These are phyloP conservation scores for Dicyrtomina minuta DNA, from an alignment of 2,888 invertebrate species.

Conservation along the genomic window DNA sequence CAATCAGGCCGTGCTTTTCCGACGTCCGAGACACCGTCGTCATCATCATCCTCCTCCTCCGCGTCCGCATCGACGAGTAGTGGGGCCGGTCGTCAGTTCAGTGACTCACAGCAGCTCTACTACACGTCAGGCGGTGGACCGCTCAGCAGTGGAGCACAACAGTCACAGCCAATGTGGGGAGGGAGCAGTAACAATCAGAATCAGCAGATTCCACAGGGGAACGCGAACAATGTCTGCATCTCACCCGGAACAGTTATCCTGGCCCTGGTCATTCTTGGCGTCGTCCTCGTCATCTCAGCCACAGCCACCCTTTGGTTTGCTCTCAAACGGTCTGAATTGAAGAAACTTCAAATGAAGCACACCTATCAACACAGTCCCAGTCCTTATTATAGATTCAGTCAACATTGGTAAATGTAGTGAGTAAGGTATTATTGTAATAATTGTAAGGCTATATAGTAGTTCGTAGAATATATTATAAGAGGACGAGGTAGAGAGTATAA, in stretches of 20 bases:
- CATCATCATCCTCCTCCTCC: constrained; percentile 5
- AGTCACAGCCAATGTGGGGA: neutral
- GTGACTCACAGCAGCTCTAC: constrained; percentile 37
- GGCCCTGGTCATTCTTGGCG: constrained; percentile 49
- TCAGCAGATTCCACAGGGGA: neutral
- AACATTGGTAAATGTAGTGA: constrained; percentile 48
- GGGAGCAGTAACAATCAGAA: neutral
- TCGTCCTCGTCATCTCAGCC: constrained; percentile 52
- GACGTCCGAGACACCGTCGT: constrained; percentile 28
- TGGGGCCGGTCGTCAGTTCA: constrained; percentile 42
- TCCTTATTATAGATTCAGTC: constrained; percentile 52
- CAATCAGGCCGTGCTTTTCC: constrained; percentile 37
- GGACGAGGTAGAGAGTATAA: too few relatives aligned
- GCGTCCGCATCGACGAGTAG: constrained; percentile 27
- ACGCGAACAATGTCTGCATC: constrained; percentile 43
- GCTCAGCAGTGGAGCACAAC: constrained; percentile 14
- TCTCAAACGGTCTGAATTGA: constrained; percentile 51
- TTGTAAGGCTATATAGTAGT: neutral
- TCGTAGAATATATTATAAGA: neutral
- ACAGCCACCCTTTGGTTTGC: constrained; percentile 53
- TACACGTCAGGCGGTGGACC: constrained; percentile 5
- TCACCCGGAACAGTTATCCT: constrained; percentile 52
- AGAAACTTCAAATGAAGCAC: constrained; percentile 38
- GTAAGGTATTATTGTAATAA: too few relatives aligned
- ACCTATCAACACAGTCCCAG: constrained; percentile 28